phyloP scores from a whole-genome alignment of 2,888 invertebrate species.

The Seladonia tumulorum region DNA sequence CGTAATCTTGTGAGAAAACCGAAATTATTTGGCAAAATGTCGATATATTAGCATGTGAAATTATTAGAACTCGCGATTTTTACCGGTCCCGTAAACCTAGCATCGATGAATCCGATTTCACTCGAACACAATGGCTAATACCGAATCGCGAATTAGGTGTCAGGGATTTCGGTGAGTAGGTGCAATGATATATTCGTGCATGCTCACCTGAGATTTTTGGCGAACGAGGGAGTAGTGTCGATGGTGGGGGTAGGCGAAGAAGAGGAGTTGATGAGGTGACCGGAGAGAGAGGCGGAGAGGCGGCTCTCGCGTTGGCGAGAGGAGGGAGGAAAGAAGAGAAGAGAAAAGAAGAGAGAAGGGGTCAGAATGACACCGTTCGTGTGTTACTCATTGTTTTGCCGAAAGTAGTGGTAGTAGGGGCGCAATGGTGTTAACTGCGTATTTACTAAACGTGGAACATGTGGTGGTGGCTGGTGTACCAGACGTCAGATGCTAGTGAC shows the following conservation, averaged over 20 bases:
- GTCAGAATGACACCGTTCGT: slow-evolving; percentile 58
- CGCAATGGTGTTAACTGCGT: slow-evolving; percentile 64
- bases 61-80: no score
- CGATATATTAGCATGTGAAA: no score
- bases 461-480: slow-evolving; percentile 54
- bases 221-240: background rate
- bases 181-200: background rate
- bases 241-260: background rate
- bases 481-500: slow-evolving; percentile 61
- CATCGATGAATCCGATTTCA: no score
- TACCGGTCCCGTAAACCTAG: no score
- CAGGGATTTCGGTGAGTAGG: background rate
- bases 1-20: no score
- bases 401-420: slow-evolving; percentile 55
- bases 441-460: slow-evolving; percentile 59
- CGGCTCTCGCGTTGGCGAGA: background rate
- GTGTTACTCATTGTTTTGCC: slow-evolving; percentile 65
- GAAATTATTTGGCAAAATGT: no score
- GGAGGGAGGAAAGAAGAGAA: slow-evolving; percentile 10
- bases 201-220: slow-evolving; percentile 27
- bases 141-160: background rate
- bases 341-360: slow-evolving; percentile 32
- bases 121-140: background rate
- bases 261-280: slow-evolving; percentile 29
- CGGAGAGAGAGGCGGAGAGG: background rate